Base-by-base conservation (phyloP, 2,888 invertebrate species). In the Pollenia amentaria region DNA sequence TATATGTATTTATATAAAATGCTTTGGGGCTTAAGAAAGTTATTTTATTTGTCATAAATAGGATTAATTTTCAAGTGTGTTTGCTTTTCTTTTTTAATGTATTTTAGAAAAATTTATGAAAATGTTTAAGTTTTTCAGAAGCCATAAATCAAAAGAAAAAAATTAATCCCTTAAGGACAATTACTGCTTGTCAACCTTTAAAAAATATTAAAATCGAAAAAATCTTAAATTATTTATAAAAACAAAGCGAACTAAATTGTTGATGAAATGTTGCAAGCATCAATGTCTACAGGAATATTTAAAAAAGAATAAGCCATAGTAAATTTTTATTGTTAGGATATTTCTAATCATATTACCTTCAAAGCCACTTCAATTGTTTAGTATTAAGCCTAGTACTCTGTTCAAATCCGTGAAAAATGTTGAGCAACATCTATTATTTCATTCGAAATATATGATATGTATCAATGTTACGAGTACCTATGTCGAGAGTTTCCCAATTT, bases 61-160 rank as follows among this genome's bases (percentile, higher is more conserved):
- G 67, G 67, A 69, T 69, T 69, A 69, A 51, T 10, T 69, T 69
- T 48, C 67, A 69, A 69, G 48, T 69, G 29, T 65, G 65, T 64
- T 64, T 44, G 14, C 9, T n/a, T 60, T 40, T 40, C 3, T 10
- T 60, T n/a, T 60, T 1, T 40, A 10, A 40, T 60, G 8, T 40
- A 40, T 40, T 57, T 57, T 14, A n/a, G 1, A 64, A 44, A 64
- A 44, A 64, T 29, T 46, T 46, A 67, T 67, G 21, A 65, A 46
- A 29, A 14, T 46, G 18, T 65, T 62, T 40, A 40, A 40, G 40
- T 29, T 62, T 40, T 46, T 10, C 65, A 21, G 29, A 65, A 65
- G 65, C 29, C 38, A 67, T 67, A 67, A 67, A 67, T 67, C 29
- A 69, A 21, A 44, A 10, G 0, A 18, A 44, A 4, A 48, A n/a